Evolutionary conservation across 2,888 invertebrate genomes (phyloP).

Genomic region (Eurois occulta): DNA sequence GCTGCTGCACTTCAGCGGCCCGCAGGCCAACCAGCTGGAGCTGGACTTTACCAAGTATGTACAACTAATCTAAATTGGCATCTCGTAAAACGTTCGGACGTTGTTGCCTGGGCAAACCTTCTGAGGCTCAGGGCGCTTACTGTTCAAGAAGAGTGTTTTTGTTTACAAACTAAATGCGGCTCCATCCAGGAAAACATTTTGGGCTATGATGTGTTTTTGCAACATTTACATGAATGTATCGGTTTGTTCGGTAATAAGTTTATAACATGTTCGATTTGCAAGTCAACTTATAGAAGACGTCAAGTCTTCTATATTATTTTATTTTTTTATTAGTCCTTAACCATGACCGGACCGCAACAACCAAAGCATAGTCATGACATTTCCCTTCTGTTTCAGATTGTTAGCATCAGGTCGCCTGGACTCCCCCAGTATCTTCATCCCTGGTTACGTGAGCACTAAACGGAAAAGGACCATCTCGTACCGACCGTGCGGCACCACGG

Average conservation of each 20-base stretch:
- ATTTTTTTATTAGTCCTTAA: background rate
- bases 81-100: background rate
- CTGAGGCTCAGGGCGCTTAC: background rate
- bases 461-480: conserved; percentile 93
- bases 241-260: background rate
- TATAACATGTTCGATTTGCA: background rate
- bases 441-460: conserved; percentile 93
- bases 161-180: background rate
- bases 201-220: background rate
- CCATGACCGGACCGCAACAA: background rate
- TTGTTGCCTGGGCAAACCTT: background rate
- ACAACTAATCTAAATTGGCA: background rate
- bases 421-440: conserved; percentile 94
- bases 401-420: conserved; percentile 94
- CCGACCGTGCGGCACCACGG: conserved; percentile 94
- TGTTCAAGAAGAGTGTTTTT: background rate
- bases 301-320: background rate
- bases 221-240: background rate
- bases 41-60: conserved; percentile 92
- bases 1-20: conserved; percentile 96
- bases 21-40: conserved; percentile 94
- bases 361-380: background rate
- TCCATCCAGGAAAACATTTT: background rate
- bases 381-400: conserved; percentile 80
- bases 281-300: background rate